Evolutionary conservation across 2,888 invertebrate genomes (phyloP).

Genomic region (Labia minor): DNA sequence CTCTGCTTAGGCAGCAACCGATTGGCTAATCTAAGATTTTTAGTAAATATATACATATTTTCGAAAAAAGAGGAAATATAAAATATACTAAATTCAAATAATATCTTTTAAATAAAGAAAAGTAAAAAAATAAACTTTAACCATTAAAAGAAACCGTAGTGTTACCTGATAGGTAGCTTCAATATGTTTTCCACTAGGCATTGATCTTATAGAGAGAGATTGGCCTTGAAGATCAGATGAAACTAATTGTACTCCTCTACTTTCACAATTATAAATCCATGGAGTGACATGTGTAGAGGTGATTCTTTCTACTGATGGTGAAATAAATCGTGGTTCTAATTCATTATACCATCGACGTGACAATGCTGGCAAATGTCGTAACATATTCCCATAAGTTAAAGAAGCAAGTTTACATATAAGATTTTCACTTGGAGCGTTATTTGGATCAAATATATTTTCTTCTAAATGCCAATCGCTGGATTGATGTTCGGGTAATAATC

Average conservation of each 20-base stretch:
- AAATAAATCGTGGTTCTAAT: slow-evolving; percentile 47
- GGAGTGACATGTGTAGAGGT: slow-evolving; percentile 58
- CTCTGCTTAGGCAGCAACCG: too few relatives aligned
- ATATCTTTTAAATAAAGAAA: too few relatives aligned
- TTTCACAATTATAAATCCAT: slow-evolving; percentile 53
- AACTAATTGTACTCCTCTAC: slow-evolving; percentile 42
- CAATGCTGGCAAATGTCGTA: slow-evolving; percentile 57
- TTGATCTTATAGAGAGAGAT: neutral
- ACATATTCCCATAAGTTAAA: slow-evolving; percentile 52
- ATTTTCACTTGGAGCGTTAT: neutral
- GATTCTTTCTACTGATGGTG: slow-evolving; percentile 55
- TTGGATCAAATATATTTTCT: neutral
- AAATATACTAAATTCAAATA: too few relatives aligned
- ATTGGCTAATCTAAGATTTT: too few relatives aligned
- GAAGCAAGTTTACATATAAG: slow-evolving; percentile 43
- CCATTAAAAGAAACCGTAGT: too few relatives aligned
- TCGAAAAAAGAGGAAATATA: too few relatives aligned
- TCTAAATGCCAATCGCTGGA: neutral
- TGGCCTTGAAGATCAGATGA: neutral
- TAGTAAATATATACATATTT: too few relatives aligned
- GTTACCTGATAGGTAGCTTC: neutral
- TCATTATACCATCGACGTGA: slow-evolving; percentile 68
- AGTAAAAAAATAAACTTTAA: too few relatives aligned
- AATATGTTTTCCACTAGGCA: neutral
- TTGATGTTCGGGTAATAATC: slow-evolving; percentile 51